Percentiles rank a stretch among this genome's conserved stretches.
Evolutionary conservation across 2,113 vertebrate species (phyloP).

Genomic region (Bos javanicus): DNA sequence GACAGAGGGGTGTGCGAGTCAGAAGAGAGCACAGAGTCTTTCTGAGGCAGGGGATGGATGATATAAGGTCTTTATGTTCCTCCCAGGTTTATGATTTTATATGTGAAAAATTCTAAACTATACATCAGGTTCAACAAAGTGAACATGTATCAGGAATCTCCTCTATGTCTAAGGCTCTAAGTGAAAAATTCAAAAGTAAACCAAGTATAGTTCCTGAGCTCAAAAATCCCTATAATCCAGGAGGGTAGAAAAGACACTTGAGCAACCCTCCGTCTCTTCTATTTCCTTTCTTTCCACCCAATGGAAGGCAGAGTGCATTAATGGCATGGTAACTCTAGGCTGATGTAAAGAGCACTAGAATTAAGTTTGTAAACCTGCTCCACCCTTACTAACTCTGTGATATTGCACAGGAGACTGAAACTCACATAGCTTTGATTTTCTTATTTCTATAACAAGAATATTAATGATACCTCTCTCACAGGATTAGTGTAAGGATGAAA

Average conservation of each 20-base stretch:
- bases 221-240: not conserved
- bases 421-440: not conserved
- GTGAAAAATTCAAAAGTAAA: conserved; percentile 10
- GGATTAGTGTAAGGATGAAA: not conserved
- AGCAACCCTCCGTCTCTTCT: rapidly evolving
- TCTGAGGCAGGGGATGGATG: not conserved
- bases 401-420: not conserved
- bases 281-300: not conserved
- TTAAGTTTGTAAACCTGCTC: not conserved
- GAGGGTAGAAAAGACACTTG: not conserved
- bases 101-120: not conserved
- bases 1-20: not conserved
- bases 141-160: not conserved
- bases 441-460: not conserved
- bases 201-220: not conserved
- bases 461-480: not conserved
- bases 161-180: not conserved
- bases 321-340: not conserved
- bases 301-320: not conserved
- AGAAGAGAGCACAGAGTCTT: not conserved
- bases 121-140: not conserved
- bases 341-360: not conserved
- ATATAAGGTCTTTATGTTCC: not conserved
- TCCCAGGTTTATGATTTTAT: not conserved
- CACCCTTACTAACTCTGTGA: not conserved